phyloP scores from a whole-genome alignment of 2,888 invertebrate genomes.

The Halictus ligatus region DNA sequence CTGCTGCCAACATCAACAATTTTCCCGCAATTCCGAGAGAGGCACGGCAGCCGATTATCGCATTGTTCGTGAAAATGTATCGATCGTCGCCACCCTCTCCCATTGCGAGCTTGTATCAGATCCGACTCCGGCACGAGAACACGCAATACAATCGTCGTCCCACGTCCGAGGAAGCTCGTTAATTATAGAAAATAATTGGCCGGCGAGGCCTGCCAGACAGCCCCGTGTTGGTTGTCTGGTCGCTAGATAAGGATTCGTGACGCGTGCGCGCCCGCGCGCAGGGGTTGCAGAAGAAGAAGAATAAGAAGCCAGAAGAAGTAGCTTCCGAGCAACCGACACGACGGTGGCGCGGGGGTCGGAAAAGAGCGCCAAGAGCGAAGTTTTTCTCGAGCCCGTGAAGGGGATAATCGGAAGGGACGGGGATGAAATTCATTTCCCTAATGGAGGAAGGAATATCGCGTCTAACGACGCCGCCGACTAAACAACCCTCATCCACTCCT shows the following conservation, averaged over 20 bases:
- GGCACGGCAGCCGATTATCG: slow-evolving; percentile 43
- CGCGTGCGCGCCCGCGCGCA: neutral
- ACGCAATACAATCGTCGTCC: slow-evolving; percentile 46
- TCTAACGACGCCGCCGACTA: slow-evolving; percentile 77
- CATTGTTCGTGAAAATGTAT: slow-evolving; percentile 47
- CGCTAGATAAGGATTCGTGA: slow-evolving; percentile 61
- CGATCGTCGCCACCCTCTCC: slow-evolving; percentile 17
- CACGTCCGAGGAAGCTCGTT: slow-evolving; percentile 44
- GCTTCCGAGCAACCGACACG: neutral
- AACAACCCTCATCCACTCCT: slow-evolving; percentile 66
- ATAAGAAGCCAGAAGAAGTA: neutral
- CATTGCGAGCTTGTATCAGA: slow-evolving; percentile 12
- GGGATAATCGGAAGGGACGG: slow-evolving; percentile 51
- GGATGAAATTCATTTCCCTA: slow-evolving; percentile 80
- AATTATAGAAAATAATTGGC: slow-evolving; percentile 69
- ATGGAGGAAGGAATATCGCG: slow-evolving; percentile 79
- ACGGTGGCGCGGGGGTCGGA: neutral
- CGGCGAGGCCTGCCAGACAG: slow-evolving; percentile 34
- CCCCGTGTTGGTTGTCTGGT: slow-evolving; percentile 34
- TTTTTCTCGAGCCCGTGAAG: slow-evolving; percentile 50
- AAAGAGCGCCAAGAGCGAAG: slow-evolving; percentile 15
- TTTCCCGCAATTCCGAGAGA: slow-evolving; percentile 11
- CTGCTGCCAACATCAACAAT: neutral
- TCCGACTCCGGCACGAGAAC: slow-evolving; percentile 27
- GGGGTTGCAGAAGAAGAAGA: neutral